These are phyloP conservation scores for Toxostoma redivivum DNA, from an alignment of 2,113 vertebrate genomes.

Conservation along the genomic window DNA sequence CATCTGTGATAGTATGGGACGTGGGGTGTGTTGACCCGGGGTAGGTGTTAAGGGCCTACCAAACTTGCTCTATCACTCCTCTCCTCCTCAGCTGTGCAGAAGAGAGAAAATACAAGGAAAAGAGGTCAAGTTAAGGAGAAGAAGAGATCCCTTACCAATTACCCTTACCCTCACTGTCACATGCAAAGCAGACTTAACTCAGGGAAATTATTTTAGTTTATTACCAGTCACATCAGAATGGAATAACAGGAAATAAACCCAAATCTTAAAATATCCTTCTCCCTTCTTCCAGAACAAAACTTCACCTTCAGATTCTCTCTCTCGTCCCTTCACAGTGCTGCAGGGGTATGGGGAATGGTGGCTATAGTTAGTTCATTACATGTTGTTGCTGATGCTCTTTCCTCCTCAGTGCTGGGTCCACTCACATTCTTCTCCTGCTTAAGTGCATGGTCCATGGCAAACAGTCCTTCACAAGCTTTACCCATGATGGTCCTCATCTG, in stretches of 20 bases:
- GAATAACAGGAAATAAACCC: background rate
- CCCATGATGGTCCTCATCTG: rapidly evolving
- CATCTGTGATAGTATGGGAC: background rate
- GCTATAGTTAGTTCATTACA: background rate
- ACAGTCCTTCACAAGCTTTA: background rate
- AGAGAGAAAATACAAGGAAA: background rate
- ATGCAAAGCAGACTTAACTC: rapidly evolving
- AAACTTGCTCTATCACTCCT: rapidly evolving
- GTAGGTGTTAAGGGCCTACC: background rate
- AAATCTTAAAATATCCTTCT: background rate
- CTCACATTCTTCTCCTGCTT: background rate
- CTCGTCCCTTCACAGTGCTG: rapidly evolving
- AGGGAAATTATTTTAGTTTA: background rate
- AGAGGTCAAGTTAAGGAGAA: background rate
- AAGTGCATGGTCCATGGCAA: rapidly evolving
- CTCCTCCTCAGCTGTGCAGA: background rate
- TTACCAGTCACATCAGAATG: background rate
- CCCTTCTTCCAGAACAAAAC: background rate
- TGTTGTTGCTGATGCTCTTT: background rate
- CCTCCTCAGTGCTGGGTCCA: background rate
- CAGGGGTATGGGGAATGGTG: rapidly evolving
- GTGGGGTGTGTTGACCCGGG: background rate
- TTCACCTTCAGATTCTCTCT: background rate
- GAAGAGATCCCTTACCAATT: background rate
- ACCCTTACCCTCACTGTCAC: rapidly evolving